Percentiles rank a stretch among this genome's conserved stretches.
phyloP scores from a whole-genome alignment of 2,888 invertebrate genomes.

The Rhabditophanes sp. region DNA sequence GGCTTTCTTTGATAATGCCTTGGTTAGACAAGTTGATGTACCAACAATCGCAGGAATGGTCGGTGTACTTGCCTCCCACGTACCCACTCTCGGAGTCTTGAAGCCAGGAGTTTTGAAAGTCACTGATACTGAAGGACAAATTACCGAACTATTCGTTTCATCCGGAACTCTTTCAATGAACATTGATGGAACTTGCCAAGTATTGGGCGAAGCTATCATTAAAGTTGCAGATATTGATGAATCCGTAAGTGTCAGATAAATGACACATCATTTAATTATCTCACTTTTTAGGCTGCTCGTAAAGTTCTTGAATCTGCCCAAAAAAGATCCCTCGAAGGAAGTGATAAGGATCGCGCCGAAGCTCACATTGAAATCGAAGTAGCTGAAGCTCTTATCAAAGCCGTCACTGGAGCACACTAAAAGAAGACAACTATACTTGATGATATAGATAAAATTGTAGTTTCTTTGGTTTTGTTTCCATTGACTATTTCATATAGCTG shows the following conservation, averaged over 20 bases:
- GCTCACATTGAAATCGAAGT: conserved; percentile 36
- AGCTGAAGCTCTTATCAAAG: conserved; percentile 35
- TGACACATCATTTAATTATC: conserved; percentile 1
- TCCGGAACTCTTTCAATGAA: conserved; percentile 43
- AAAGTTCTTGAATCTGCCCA: conserved; percentile 30
- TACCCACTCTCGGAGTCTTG: conserved; percentile 41
- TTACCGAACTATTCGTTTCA: conserved; percentile 34
- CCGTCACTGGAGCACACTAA: conserved; percentile 18
- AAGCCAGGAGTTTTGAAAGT: conserved; percentile 42
- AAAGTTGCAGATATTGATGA: conserved; percentile 37
- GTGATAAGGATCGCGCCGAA: conserved; percentile 32
- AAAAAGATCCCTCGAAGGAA: conserved; percentile 26
- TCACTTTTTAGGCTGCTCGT: conserved; percentile 24
- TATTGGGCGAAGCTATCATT: conserved; percentile 36
- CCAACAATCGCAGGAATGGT: conserved; percentile 38
- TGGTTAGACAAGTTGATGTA: conserved; percentile 42
- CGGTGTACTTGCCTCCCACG: conserved; percentile 41
- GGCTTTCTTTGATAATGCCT: conserved; percentile 30
- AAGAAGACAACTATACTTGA: neutral
- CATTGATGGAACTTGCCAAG: conserved; percentile 40
- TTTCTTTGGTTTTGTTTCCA: too few relatives aligned
- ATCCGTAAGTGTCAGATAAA: conserved; percentile 13
- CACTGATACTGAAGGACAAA: conserved; percentile 31
- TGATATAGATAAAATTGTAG: too few relatives aligned
- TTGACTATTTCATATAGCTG: too few relatives aligned